phyloP scores from a whole-genome alignment of 2,797 vertebrate species.

The Geotrypetes seraphini region DNA sequence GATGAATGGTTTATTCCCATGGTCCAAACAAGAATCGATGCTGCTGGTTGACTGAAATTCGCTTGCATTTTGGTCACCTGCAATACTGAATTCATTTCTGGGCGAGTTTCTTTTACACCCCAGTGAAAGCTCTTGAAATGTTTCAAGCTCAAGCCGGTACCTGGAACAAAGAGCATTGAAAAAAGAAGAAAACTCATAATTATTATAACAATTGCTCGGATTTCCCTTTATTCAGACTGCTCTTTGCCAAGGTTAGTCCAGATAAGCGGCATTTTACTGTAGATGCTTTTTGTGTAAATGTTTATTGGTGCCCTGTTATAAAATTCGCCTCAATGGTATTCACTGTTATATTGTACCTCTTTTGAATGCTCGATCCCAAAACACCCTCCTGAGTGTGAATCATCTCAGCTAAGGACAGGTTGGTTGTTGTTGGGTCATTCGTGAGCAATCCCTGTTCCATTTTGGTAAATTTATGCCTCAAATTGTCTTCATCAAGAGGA shows the following conservation, averaged over 20 bases:
- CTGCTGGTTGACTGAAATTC: background rate
- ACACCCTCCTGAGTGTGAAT: background rate
- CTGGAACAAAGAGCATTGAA: constrained; percentile 12
- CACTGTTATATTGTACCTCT: background rate
- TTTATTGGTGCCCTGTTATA: too few species aligned
- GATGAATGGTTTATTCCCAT: background rate
- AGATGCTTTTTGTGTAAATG: too few species aligned
- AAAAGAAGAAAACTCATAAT: background rate
- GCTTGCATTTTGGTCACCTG: background rate
- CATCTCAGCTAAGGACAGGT: background rate
- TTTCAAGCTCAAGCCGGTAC: constrained; percentile 8
- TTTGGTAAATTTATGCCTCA: background rate
- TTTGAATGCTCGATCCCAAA: background rate
- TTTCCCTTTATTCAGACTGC: too few species aligned
- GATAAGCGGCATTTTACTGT: too few species aligned
- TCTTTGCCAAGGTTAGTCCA: too few species aligned
- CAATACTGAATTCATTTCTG: background rate
- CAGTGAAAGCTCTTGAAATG: constrained; percentile 1
- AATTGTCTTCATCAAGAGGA: background rate
- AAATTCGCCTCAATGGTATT: background rate
- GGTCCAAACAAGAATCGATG: background rate
- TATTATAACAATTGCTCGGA: background rate
- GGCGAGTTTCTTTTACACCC: background rate
- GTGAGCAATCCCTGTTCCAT: background rate
- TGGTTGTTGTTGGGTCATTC: background rate